These are phyloP conservation scores for Yponomeuta plumbellus DNA, from an alignment of 2,888 invertebrate species.

Conservation along the genomic window DNA sequence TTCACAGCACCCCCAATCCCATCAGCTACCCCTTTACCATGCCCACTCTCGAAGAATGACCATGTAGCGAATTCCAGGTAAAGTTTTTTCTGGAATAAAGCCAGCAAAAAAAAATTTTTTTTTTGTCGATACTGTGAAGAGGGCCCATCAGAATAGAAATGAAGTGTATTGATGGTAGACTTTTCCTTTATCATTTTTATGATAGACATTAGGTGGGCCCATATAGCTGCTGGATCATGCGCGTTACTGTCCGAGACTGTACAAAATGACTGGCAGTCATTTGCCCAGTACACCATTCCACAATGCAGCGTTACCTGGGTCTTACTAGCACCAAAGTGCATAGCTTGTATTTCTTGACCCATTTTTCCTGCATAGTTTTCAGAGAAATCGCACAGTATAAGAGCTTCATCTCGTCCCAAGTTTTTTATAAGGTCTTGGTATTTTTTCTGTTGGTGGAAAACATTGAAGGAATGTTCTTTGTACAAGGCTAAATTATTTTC, in stretches of 20 bases:
- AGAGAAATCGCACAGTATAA: too few relatives aligned
- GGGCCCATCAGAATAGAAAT: constrained; percentile 19
- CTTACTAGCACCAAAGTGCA: too few relatives aligned
- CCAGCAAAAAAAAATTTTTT: constrained; percentile 20
- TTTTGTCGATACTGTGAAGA: constrained; percentile 21
- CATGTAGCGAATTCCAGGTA: constrained; percentile 17
- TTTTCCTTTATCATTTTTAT: neutral
- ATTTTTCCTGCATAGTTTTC: too few relatives aligned
- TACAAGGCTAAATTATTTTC: constrained; percentile 12
- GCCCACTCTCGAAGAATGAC: constrained; percentile 19
- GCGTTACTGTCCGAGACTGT: too few relatives aligned
- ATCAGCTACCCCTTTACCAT: constrained; percentile 23
- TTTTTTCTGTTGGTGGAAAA: constrained; percentile 12
- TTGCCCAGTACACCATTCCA: too few relatives aligned
- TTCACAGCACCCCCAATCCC: constrained; percentile 22
- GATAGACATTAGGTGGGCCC: too few relatives aligned
- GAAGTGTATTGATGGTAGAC: constrained; percentile 11
- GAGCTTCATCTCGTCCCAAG: neutral
- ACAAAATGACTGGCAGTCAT: too few relatives aligned
- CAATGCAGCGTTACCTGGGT: too few relatives aligned
- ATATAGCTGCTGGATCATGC: too few relatives aligned
- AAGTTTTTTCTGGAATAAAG: constrained; percentile 18
- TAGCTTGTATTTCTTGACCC: too few relatives aligned
- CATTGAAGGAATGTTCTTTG: constrained; percentile 9
- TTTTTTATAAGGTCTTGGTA: constrained; percentile 9